Evolutionary conservation across 1,140 invertebrate genomes (phyloP).

Genomic region (Venturia canescens): DNA sequence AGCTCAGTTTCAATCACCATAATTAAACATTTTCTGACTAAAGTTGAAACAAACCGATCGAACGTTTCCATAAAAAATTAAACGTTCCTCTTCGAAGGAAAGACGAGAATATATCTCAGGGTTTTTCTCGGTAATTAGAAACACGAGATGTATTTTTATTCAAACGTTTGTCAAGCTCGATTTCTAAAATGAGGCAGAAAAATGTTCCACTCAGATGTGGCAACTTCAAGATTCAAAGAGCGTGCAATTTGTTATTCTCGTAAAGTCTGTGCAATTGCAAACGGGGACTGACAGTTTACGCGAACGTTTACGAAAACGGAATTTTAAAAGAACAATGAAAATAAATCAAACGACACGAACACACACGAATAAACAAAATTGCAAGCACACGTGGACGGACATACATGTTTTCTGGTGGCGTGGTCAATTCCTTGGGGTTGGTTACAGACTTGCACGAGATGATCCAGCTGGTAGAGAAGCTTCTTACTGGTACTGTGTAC

Average conservation of each 20-base stretch:
- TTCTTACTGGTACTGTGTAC: constrained; percentile 98
- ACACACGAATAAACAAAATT: constrained; percentile 34
- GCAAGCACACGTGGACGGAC: constrained; percentile 60
- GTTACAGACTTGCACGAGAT: constrained; percentile 96
- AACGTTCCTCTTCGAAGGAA: not conserved
- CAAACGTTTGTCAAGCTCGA: no score
- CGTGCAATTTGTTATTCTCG: constrained; percentile 30
- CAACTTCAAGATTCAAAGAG: constrained; percentile 17
- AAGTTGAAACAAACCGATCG: not conserved
- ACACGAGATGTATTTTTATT: not conserved
- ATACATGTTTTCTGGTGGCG: constrained; percentile 85
- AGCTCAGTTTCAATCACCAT: no score
- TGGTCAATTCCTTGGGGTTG: constrained; percentile 86
- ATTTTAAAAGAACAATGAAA: constrained; percentile 26
- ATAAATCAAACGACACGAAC: constrained; percentile 36
- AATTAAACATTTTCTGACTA: no score
- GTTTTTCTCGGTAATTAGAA: not conserved
- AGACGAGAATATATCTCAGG: not conserved
- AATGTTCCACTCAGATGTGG: not conserved
- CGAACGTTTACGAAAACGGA: not conserved
- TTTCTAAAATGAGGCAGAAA: not conserved
- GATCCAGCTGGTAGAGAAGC: constrained; percentile 95
- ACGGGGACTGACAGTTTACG: constrained; percentile 23
- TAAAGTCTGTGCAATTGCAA: constrained; percentile 42
- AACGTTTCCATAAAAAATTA: not conserved